These are phyloP conservation scores for Acromyrmex heyeri DNA, from an alignment of 1,140 invertebrate genomes.

Conservation along the genomic window DNA sequence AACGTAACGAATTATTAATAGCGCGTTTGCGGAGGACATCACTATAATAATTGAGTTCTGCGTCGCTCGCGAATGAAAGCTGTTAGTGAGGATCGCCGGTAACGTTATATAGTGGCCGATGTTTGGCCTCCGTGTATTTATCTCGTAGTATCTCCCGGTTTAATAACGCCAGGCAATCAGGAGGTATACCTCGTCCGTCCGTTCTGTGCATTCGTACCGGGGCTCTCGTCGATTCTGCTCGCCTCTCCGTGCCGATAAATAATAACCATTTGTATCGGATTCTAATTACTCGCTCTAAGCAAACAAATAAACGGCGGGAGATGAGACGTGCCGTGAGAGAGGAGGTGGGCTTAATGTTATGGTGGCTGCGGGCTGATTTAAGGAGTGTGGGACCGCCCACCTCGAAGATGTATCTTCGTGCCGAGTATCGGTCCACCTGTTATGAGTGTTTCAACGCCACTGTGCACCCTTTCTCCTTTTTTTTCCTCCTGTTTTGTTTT, in stretches of 20 bases:
- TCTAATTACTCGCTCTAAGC: constrained; percentile 86
- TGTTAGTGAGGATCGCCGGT: constrained; percentile 53
- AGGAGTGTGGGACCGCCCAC: constrained; percentile 86
- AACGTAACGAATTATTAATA: constrained; percentile 51
- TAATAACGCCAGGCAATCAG: constrained; percentile 84
- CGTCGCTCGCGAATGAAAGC: constrained; percentile 57
- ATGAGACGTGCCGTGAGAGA: constrained; percentile 68
- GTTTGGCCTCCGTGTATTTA: constrained; percentile 69
- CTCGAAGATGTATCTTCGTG: constrained; percentile 81
- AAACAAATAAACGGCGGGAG: constrained; percentile 84
- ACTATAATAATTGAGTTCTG: constrained; percentile 59
- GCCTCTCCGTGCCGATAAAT: constrained; percentile 79
- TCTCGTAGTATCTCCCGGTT: constrained; percentile 79
- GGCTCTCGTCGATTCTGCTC: constrained; percentile 52
- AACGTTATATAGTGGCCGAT: constrained; percentile 67
- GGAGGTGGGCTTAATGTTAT: constrained; percentile 80
- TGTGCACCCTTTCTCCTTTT: constrained; percentile 53
- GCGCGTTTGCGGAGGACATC: constrained; percentile 23
- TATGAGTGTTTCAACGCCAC: constrained; percentile 82
- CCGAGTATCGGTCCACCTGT: constrained; percentile 79
- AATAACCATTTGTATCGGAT: constrained; percentile 86
- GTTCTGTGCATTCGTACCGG: constrained; percentile 44
- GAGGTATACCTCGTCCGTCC: constrained; percentile 48
- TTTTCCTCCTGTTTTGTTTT: neutral
- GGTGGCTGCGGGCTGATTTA: constrained; percentile 85